These are phyloP conservation scores for Zophobas atratus DNA, from an alignment of 1,140 invertebrate genomes.

Conservation along the genomic window DNA sequence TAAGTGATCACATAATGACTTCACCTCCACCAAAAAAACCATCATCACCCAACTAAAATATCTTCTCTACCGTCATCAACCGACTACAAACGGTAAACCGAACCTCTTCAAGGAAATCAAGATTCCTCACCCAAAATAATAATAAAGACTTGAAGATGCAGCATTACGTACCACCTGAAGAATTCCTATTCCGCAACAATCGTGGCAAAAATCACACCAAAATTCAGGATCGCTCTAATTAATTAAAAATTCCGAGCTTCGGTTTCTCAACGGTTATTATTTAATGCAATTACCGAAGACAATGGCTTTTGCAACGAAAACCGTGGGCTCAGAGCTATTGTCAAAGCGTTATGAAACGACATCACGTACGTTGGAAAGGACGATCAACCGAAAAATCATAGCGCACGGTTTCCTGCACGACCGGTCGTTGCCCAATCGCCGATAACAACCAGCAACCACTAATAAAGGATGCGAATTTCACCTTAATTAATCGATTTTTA, in stretches of 20 bases:
- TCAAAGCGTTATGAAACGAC: slow-evolving; percentile 13
- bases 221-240: neutral
- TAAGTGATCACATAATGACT: too few species aligned
- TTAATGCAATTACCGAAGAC: slow-evolving; percentile 16
- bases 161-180: neutral
- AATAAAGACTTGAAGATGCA: neutral
- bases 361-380: neutral
- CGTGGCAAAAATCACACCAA: neutral
- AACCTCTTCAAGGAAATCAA: slow-evolving; percentile 19
- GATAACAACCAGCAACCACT: neutral
- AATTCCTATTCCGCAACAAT: neutral
- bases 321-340: slow-evolving; percentile 15
- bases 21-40: too few species aligned
- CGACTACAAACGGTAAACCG: neutral
- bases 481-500: neutral
- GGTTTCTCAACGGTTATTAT: slow-evolving; percentile 16
- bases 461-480: neutral
- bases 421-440: neutral
- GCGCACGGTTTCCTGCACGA: neutral
- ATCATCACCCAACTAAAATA: neutral
- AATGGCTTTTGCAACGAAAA: slow-evolving; percentile 21
- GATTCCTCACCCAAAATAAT: neutral
- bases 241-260: slow-evolving; percentile 6
- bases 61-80: neutral
- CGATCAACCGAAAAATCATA: neutral